Percentiles rank a stretch among this genome's conserved stretches.
Evolutionary conservation across 2,113 vertebrate genomes (phyloP).

Genomic region (mouse (Mus musculus)): GRCm39 chr4:57055501-57056000

Average conservation of each 20-base stretch:
- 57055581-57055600: conserved; percentile 22
- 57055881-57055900: conserved; percentile 55
- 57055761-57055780: neutral
- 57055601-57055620: conserved; percentile 18
- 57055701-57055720: neutral
- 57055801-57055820: conserved; percentile 62
- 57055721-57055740: neutral
- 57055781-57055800: neutral
- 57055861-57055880: conserved; percentile 50
- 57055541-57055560: neutral
- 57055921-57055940: conserved; percentile 29
- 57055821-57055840: conserved; percentile 58
- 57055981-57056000: neutral
- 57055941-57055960: neutral
- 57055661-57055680: neutral
- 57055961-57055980: conserved; percentile 69
- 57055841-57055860: conserved; percentile 56
- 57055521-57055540: too few relatives aligned
- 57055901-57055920: neutral
- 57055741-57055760: neutral
- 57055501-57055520: neutral
- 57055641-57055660: neutral
- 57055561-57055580: neutral
- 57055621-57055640: neutral
- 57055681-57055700: neutral